Conservation (phyloP, 2,113 vertebrate genomes). For the Conger conger region DNA sequence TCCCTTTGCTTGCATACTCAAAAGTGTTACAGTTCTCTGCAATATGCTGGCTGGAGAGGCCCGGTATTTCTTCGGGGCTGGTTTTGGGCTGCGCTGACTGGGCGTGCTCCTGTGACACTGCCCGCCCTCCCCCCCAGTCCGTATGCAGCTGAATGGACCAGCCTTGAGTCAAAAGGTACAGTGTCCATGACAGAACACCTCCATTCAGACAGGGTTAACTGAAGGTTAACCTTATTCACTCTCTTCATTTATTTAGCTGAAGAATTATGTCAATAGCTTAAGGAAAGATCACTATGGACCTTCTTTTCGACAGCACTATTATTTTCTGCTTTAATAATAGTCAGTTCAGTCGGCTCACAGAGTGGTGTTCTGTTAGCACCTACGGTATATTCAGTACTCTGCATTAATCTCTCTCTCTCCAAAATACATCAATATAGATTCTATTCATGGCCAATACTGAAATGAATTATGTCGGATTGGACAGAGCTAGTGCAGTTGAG, state of each 20-base stretch:
- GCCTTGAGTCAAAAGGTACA: not conserved
- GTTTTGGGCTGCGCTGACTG: not conserved
- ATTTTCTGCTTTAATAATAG: not conserved
- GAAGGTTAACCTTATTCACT: not conserved
- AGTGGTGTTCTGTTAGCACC: not conserved
- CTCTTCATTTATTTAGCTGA: not conserved
- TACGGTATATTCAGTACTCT: not conserved
- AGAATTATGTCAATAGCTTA: not conserved
- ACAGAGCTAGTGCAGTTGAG: conserved; percentile 51
- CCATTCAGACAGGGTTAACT: not conserved
- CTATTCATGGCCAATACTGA: conserved; percentile 37
- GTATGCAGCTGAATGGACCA: not conserved
- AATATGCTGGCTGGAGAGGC: not conserved
- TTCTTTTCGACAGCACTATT: not conserved
- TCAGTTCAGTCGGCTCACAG: not conserved
- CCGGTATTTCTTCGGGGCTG: not conserved
- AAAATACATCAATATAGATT: conserved; percentile 7
- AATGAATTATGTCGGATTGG: conserved; percentile 43
- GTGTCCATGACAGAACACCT: not conserved
- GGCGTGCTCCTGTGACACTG: not conserved
- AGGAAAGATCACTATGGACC: not conserved
- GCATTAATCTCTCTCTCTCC: conserved; percentile 7
- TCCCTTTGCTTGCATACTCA: too few relatives aligned
- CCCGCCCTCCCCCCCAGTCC: not conserved
- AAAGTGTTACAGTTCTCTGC: not conserved